Evolutionary conservation across 2,888 invertebrate genomes (phyloP), one percentile per base, ranked within the genome.

Genomic region (Cryptocephalus primarius): DNA sequence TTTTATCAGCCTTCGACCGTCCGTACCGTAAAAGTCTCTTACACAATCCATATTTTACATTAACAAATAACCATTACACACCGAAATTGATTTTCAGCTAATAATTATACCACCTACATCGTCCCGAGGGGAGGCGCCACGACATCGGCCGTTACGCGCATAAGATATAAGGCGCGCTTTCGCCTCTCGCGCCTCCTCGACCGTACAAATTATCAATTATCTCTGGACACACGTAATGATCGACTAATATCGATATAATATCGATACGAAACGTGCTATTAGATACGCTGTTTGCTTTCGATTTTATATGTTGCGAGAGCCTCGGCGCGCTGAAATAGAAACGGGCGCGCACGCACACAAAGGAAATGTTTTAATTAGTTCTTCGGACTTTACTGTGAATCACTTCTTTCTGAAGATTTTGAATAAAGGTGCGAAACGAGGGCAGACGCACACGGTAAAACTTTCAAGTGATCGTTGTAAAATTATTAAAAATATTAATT

Each of bases 181-280:
- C 36, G 44, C 45, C 12, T 32, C 44, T 47, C 42, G 41, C 40
- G 8, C 31, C 38, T 33, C 13, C 38, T 32, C 33, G 44, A 39
- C 51, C 52, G 43, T 42, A 51, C 49, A 39, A 48, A 55, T 55
- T 55, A 53, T 49, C 55, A 45, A 55, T 55, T 55, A 50, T 50
- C 13, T 52, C 50, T 51, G 55, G 55, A 45, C 43, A 53, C 52
- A 53, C 48, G 45, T 53, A 53, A 55, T 53, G 49, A 53, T 55
- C 53, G 53, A 48, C 55, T 55, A 53, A 53, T 55, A 55, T 55
- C 50, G 55, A 55, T 55, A 55, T 53, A 55, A 52, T 55, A 55
- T 55, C 51, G 49, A 55, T 55, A 52, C 48, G 39, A 43, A 52
- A 52, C 53, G 40, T 53, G 47, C 48, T 41, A 53, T 55, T 55